Evolutionary conservation across 1,140 invertebrate genomes (phyloP).

Genomic region (Papilio glaucus): DNA sequence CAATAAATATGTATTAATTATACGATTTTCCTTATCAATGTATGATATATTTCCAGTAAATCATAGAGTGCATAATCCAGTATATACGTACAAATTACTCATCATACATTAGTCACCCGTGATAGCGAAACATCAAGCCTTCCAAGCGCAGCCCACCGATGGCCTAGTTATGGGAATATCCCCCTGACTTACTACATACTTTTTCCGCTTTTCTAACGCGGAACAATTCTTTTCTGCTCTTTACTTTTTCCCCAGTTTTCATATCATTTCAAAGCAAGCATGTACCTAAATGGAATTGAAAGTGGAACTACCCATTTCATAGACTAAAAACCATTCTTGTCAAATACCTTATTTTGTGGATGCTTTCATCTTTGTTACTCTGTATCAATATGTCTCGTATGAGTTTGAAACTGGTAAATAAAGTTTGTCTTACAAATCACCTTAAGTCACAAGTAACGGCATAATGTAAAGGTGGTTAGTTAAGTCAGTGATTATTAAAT

Average conservation of each 20-base stretch:
- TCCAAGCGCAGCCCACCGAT: conserved; percentile 44
- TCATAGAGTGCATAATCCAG: background rate
- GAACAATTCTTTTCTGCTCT: conserved; percentile 29
- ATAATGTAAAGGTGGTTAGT: too few species aligned
- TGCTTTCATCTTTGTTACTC: background rate
- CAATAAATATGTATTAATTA: too few species aligned
- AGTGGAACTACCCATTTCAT: conserved; percentile 20
- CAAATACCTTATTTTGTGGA: background rate
- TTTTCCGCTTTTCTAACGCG: conserved; percentile 25
- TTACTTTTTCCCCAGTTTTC: conserved; percentile 27
- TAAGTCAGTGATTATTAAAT: too few species aligned
- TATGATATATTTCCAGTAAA: background rate
- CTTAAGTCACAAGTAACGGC: too few species aligned
- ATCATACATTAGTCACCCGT: background rate
- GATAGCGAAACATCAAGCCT: conserved; percentile 40
- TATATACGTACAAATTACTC: background rate
- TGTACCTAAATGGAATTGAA: conserved; percentile 31
- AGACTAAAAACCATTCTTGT: conserved; percentile 1
- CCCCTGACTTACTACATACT: conserved; percentile 26
- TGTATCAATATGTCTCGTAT: too few species aligned
- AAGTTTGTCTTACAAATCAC: too few species aligned
- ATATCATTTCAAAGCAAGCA: conserved; percentile 31
- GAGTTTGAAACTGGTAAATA: too few species aligned
- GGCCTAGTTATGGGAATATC: conserved; percentile 48
- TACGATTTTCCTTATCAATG: background rate